These are phyloP conservation scores for Clinocottus analis DNA, from an alignment of 2,113 vertebrate species.

Conservation along the genomic window DNA sequence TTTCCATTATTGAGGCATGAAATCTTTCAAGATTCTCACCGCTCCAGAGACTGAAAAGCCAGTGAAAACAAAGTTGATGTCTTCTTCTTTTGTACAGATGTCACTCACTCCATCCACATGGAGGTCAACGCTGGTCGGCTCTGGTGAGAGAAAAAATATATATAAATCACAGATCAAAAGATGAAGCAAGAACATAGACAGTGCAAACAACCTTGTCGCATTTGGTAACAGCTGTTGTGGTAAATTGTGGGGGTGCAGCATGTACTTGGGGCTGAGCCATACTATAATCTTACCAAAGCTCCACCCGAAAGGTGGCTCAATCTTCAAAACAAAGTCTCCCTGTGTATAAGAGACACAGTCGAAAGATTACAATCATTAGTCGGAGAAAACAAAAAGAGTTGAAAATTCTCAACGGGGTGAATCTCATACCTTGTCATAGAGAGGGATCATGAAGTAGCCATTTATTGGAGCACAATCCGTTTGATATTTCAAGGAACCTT, in stretches of 20 bases:
- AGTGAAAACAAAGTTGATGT: slow-evolving; percentile 98
- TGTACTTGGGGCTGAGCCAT: too few species aligned
- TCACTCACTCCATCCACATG: slow-evolving; percentile 95
- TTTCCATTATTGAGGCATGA: background rate
- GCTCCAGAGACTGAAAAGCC: slow-evolving; percentile 95
- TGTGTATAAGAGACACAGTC: slow-evolving; percentile 62
- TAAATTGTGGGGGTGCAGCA: background rate
- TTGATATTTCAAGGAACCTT: slow-evolving; percentile 98
- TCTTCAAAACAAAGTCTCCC: slow-evolving; percentile 99
- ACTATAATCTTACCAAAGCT: slow-evolving; percentile 91
- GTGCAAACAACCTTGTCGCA: background rate
- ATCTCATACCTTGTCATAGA: slow-evolving; percentile 94
- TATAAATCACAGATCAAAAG: background rate
- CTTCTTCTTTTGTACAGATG: slow-evolving; percentile 96
- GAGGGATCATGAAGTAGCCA: slow-evolving; percentile 99
- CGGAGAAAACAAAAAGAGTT: background rate
- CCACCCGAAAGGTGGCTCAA: slow-evolving; percentile 97
- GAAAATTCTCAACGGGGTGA: background rate
- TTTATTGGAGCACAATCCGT: slow-evolving; percentile 98
- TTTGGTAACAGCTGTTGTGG: background rate
- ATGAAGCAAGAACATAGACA: background rate
- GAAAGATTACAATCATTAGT: background rate
- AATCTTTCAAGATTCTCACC: slow-evolving; percentile 77
- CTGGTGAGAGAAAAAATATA: slow-evolving; percentile 69
- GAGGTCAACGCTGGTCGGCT: slow-evolving; percentile 94